Evolutionary conservation across 2,888 invertebrate species (phyloP).

Genomic region (Microchrysa polita): DNA sequence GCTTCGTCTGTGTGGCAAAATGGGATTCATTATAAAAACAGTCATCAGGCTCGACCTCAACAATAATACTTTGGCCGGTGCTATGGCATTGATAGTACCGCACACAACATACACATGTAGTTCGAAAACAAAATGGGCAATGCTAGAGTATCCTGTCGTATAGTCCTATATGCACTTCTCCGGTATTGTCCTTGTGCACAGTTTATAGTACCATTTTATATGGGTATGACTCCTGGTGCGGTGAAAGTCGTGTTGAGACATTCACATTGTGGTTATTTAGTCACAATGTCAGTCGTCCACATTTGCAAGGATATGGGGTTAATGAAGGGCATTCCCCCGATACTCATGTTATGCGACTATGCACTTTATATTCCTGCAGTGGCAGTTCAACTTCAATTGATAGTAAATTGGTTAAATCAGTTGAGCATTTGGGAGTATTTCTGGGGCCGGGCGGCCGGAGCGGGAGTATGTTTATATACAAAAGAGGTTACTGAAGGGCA

Average conservation of each 20-base stretch:
- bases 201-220: background rate
- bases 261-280: constrained; percentile 27
- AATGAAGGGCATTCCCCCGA: constrained; percentile 14
- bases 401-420: constrained; percentile 36
- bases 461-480: no score
- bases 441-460: no score
- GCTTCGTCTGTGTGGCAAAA: background rate
- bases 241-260: constrained; percentile 30
- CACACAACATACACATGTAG: no score
- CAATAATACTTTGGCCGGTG: background rate
- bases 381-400: constrained; percentile 25
- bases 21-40: constrained; percentile 20
- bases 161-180: no score
- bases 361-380: constrained; percentile 16
- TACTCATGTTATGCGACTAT: constrained; percentile 16
- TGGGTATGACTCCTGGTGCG: constrained; percentile 7
- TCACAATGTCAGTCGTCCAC: constrained; percentile 28
- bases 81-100: background rate
- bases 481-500: no score
- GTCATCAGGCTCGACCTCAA: constrained; percentile 20
- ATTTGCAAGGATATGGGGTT: constrained; percentile 10
- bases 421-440: constrained; percentile 16
- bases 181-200: no score
- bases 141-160: no score
- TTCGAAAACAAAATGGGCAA: background rate